Percentiles rank a stretch among this genome's conserved stretches.
Evolutionary conservation across 2,797 vertebrate genomes (phyloP).

Genomic region (Psittacula echo): DNA sequence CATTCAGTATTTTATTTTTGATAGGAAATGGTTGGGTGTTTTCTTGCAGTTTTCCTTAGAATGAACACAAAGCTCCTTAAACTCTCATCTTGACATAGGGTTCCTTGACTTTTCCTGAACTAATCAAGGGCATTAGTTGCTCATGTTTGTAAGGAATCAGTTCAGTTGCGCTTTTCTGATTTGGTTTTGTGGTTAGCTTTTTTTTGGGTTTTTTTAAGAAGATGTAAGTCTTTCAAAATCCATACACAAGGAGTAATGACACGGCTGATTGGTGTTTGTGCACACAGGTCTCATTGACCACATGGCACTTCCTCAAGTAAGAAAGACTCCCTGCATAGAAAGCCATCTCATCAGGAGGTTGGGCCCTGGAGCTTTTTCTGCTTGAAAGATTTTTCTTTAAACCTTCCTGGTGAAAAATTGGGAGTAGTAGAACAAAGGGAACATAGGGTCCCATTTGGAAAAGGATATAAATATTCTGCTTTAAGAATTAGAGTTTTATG

Average conservation of each 20-base stretch:
- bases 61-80: background rate
- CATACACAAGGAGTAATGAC: background rate
- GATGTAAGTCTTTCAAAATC: conserved; percentile 10
- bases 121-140: background rate
- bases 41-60: background rate
- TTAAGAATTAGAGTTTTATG: background rate
- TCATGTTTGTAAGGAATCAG: background rate
- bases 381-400: conserved; percentile 12
- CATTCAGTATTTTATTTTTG: background rate
- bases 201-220: background rate
- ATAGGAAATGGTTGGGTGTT: background rate
- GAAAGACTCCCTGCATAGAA: conserved; percentile 39
- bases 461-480: background rate
- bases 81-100: background rate
- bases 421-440: background rate
- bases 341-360: background rate
- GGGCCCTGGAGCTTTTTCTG: background rate
- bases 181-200: background rate
- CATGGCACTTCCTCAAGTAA: conserved; percentile 2
- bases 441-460: background rate
- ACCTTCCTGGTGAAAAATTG: background rate
- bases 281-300: conserved; percentile 53
- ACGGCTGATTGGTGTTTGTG: background rate
- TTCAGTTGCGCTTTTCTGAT: background rate
- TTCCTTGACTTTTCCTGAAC: background rate